Evolutionary conservation across 2,888 invertebrate species (phyloP), one percentile per base, ranked within the genome.

Genomic region (Halictus ligatus): DNA sequence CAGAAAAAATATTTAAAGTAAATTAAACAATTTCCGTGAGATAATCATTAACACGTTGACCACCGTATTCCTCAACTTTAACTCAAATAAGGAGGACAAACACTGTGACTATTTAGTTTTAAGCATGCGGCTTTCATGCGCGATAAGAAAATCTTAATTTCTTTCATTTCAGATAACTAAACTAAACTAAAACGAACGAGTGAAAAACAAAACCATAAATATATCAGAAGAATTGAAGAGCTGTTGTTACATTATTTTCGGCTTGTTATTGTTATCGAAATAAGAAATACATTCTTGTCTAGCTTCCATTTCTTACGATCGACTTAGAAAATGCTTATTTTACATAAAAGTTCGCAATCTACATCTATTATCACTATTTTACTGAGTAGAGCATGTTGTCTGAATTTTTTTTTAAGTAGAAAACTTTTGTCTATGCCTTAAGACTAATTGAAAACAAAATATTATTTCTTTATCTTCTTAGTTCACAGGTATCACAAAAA

Each of bases 1-100:
- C 64, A 10, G 64, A 69, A 80, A n/a, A 69, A 69, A 75, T 73
- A 8, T 15, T 21, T 71, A 7, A 74, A 10, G 29, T 46, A 48
- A 35, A 25, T 64, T 29, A 29, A 64, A 64, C 29, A 29, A 54
- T 29, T 43, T 6, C 40, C 15, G 43, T 12, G 12, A 35, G 50
- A 29, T 8, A 67, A 35, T 18, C 2, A 50, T 58, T 58, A 25
- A 73, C 25, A 69, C 58, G n/a, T n/a, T n/a, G 58, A 58, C 58
- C 58, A 58, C n/a, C 58, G 58, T n/a, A 58, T n/a, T 58, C 5
- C 58, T n/a, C 12, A n/a, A n/a, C 58, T n/a, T 1, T 12, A n/a
- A 58, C 58, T 12, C 21, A 58, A 58, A 58, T 58, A 58, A n/a
- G 12, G 5, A 21, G 58, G 12, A n/a, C 58, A 58, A n/a, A 58